Evolutionary conservation across 2,888 invertebrate genomes (phyloP).

Genomic region (Ormyrus rosae): DNA sequence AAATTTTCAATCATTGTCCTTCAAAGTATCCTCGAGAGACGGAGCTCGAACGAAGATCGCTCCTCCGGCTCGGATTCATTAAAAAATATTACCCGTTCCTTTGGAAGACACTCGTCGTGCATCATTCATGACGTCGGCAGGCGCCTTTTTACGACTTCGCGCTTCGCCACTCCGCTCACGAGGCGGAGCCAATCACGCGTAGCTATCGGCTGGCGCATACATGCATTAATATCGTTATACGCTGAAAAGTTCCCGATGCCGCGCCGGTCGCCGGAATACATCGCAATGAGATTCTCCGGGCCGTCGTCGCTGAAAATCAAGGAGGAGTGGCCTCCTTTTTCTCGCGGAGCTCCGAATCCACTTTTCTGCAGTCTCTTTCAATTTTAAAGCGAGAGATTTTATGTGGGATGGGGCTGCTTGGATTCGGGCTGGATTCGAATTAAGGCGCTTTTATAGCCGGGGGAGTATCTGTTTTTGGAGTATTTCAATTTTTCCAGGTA

Average conservation of each 20-base stretch:
- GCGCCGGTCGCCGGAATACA: not conserved
- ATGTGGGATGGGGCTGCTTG: no score
- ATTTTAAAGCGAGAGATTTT: no score
- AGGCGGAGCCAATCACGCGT: not conserved
- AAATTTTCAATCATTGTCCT: no score
- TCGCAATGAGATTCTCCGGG: not conserved
- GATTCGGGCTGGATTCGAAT: no score
- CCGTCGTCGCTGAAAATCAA: not conserved
- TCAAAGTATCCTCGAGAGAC: no score
- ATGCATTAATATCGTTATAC: slow-evolving; percentile 42
- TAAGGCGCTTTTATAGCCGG: no score
- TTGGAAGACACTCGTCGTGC: not conserved
- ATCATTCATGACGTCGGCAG: slow-evolving; percentile 27
- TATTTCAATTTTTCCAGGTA: no score
- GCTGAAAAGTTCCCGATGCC: not conserved
- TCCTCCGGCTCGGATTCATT: no score
- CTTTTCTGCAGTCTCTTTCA: no score
- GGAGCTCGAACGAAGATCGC: no score
- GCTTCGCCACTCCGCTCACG: not conserved
- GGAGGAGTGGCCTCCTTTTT: not conserved
- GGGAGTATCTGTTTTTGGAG: no score
- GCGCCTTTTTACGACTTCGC: slow-evolving; percentile 22
- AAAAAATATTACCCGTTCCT: not conserved
- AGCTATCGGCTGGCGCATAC: slow-evolving; percentile 16
- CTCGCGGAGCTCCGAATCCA: no score